These are phyloP conservation scores for Echinarachnius parma DNA, from an alignment of 53 echinoderm and acorn worm species.

Conservation along the genomic window DNA sequence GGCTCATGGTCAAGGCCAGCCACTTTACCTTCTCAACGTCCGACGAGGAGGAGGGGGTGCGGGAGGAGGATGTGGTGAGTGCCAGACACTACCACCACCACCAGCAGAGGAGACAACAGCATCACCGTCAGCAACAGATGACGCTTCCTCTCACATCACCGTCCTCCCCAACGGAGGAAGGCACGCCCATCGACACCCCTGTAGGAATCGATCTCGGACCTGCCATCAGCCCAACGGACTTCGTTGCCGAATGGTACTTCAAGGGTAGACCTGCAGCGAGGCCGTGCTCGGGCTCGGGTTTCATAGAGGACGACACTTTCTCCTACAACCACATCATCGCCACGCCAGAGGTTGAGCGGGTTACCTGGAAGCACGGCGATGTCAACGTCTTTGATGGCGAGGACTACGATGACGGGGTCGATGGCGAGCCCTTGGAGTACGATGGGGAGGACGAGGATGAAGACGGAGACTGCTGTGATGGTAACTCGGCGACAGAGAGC, in stretches of 20 bases:
- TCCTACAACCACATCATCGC: conserved; percentile 44
- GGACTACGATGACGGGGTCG: not conserved
- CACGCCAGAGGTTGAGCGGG: conserved; percentile 35
- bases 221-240: conserved; percentile 27
- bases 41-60: conserved; percentile 17
- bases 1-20: conserved; percentile 36
- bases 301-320: conserved; percentile 44
- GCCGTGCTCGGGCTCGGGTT: conserved; percentile 18
- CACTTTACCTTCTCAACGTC: conserved; percentile 42
- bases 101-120: conserved; percentile 21
- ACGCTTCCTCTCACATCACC: not conserved
- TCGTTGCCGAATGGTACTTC: conserved; percentile 45
- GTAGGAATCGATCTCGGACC: conserved; percentile 33
- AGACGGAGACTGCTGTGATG: conserved; percentile 28
- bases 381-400: conserved; percentile 26
- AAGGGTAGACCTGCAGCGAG: too few relatives aligned
- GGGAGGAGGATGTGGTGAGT: not conserved
- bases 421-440: not conserved
- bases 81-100: not conserved
- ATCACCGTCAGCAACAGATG: conserved; percentile 7
- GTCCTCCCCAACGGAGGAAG: conserved; percentile 7
- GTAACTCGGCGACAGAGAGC: conserved; percentile 47
- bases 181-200: not conserved
- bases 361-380: conserved; percentile 33
- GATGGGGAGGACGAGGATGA: conserved; percentile 31